These are phyloP conservation scores for Idris sp. DNA, from an alignment of 1,140 invertebrate species.

Conservation along the genomic window DNA sequence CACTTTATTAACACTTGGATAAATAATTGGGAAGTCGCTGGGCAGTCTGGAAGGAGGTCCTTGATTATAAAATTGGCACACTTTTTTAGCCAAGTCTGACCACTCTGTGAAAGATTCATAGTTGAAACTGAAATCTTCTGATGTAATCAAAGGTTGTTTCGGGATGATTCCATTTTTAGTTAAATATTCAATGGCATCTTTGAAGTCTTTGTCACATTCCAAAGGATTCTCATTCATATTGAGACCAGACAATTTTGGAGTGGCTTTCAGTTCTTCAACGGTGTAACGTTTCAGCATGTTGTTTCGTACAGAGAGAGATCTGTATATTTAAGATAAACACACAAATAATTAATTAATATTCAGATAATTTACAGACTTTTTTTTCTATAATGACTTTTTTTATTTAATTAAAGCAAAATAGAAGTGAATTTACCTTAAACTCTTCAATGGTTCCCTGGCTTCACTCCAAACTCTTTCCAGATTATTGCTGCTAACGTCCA, in stretches of 20 bases:
- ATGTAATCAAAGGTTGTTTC: conserved; percentile 55
- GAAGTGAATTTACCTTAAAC: conserved; percentile 61
- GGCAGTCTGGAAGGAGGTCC: conserved; percentile 66
- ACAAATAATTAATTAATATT: no score
- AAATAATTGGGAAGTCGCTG: conserved; percentile 21
- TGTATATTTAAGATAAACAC: conserved; percentile 33
- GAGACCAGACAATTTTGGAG: conserved; percentile 70
- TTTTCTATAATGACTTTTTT: no score
- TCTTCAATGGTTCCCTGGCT: conserved; percentile 66
- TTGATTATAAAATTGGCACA: conserved; percentile 66
- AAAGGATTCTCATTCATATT: conserved; percentile 75
- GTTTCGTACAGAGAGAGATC: conserved; percentile 70
- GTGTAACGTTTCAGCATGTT: conserved; percentile 72
- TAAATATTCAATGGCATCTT: conserved; percentile 74
- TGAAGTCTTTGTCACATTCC: conserved; percentile 74
- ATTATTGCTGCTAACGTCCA: conserved; percentile 84
- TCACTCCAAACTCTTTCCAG: conserved; percentile 83
- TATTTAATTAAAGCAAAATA: no score
- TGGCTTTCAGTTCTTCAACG: conserved; percentile 73
- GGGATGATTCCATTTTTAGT: conserved; percentile 71
- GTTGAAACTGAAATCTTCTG: conserved; percentile 44
- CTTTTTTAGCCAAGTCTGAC: conserved; percentile 69
- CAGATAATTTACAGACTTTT: no score
- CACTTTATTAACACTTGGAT: conserved; percentile 2
- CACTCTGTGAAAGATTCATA: conserved; percentile 68